A percentile compares a stretch with the other conserved stretches of the same genome.
Conservation (phyloP, 2,113 vertebrate genomes). For the Zootoca vivipara region DNA sequence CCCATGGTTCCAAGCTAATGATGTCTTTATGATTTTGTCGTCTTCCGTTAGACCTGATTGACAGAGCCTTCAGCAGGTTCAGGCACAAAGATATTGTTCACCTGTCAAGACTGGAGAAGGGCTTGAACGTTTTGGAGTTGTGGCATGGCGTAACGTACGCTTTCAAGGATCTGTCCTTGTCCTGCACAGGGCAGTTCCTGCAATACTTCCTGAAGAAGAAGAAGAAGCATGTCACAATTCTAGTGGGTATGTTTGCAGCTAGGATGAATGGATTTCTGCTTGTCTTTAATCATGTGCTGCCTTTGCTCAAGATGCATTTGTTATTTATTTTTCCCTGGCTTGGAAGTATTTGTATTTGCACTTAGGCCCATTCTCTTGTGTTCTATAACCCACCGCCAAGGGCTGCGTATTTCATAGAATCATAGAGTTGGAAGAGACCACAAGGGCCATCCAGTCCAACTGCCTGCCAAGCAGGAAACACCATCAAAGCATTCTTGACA, state of each 20-base stretch:
- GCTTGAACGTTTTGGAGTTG: constrained; percentile 87
- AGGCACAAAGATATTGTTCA: constrained; percentile 78
- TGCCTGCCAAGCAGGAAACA: too few species aligned
- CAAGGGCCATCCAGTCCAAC: too few species aligned
- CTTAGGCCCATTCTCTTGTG: too few species aligned
- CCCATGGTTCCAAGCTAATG: not conserved
- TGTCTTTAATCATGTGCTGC: not conserved
- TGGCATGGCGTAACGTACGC: constrained; percentile 89
- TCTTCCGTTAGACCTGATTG: constrained; percentile 76
- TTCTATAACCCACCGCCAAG: too few species aligned
- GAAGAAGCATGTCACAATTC: constrained; percentile 76
- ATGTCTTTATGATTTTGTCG: not conserved
- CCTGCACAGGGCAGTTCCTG: constrained; percentile 85
- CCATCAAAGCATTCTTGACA: too few species aligned
- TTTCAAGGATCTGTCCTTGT: constrained; percentile 93
- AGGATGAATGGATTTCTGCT: not conserved
- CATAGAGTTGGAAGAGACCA: too few species aligned
- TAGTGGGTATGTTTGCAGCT: constrained; percentile 82
- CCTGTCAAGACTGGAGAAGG: constrained; percentile 73
- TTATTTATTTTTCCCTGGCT: not conserved
- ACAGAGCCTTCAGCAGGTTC: constrained; percentile 83
- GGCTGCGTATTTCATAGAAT: not conserved
- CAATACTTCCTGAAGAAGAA: constrained; percentile 86
- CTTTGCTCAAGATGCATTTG: not conserved
- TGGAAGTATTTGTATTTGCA: not conserved